These are phyloP conservation scores for Cephalotes varians DNA, from an alignment of 2,888 invertebrate genomes.

Conservation along the genomic window DNA sequence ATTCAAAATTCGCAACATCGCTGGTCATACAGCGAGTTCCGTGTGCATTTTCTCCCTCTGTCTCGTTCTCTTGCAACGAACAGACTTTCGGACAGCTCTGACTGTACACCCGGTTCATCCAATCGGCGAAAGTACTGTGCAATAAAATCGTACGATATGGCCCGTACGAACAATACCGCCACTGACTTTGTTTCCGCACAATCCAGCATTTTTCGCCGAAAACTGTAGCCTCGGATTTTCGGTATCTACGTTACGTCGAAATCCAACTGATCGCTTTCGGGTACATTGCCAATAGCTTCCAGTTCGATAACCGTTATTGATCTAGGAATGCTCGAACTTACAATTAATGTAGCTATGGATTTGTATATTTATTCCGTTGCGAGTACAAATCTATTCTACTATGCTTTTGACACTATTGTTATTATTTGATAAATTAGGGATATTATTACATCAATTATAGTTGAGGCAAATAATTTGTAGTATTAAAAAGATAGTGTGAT, in stretches of 20 bases:
- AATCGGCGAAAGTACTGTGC: conserved; percentile 68
- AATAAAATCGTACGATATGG: conserved; percentile 69
- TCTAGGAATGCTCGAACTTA: not conserved
- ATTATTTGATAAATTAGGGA: not conserved
- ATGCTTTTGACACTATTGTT: not conserved
- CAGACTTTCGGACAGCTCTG: conserved; percentile 60
- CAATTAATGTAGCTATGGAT: not conserved
- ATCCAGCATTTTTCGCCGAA: conserved; percentile 51
- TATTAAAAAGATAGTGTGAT: not conserved
- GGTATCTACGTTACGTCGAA: conserved; percentile 16
- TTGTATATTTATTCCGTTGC: not conserved
- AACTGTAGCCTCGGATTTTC: conserved; percentile 43
- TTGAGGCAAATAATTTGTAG: not conserved
- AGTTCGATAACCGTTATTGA: not conserved
- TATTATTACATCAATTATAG: not conserved
- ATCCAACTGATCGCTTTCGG: conserved; percentile 22
- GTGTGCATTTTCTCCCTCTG: conserved; percentile 12
- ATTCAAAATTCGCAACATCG: conserved; percentile 61
- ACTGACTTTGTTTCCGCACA: conserved; percentile 70
- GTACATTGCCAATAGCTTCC: not conserved
- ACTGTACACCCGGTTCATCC: conserved; percentile 58
- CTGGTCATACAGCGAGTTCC: conserved; percentile 23
- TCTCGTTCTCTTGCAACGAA: conserved; percentile 47
- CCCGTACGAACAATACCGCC: conserved; percentile 56
- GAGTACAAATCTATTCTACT: not conserved